These are phyloP conservation scores for Danio aesculapii DNA, from an alignment of 2,797 vertebrate species.

Conservation along the genomic window DNA sequence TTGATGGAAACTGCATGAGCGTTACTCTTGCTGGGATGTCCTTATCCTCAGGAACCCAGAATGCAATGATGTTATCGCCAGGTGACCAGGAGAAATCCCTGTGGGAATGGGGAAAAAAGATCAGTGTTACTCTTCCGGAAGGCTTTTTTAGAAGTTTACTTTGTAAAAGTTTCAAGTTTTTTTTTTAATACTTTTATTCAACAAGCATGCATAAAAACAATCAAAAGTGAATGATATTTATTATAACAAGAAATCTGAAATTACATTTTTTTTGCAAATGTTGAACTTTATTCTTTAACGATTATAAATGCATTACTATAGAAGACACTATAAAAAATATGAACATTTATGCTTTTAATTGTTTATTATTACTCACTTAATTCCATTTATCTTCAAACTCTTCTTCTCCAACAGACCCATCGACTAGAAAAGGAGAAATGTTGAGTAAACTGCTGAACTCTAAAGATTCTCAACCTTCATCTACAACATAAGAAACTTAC, in stretches of 20 bases:
- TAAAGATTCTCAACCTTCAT: too few species aligned
- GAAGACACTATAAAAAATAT: too few species aligned
- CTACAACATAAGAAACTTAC: conserved; percentile 82
- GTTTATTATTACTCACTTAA: conserved; percentile 85
- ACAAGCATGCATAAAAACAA: not conserved
- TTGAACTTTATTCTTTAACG: too few species aligned
- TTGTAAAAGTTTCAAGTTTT: not conserved
- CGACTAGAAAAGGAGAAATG: conserved; percentile 88
- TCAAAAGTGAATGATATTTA: not conserved
- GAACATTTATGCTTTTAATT: not conserved
- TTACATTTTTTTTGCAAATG: too few species aligned
- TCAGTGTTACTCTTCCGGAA: too few species aligned
- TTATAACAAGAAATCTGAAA: not conserved
- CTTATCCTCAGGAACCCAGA: conserved; percentile 99
- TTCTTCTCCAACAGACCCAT: conserved; percentile 99
- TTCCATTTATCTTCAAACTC: conserved; percentile 96
- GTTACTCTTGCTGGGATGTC: conserved; percentile 98
- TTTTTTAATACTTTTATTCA: not conserved
- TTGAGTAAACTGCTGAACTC: too few species aligned
- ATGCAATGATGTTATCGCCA: conserved; percentile 97
- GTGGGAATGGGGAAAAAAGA: not conserved
- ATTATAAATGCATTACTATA: too few species aligned
- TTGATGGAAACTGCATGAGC: conserved; percentile 94
- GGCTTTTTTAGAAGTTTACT: too few species aligned
- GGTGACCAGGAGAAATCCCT: conserved; percentile 99